Evolutionary conservation across 1,140 invertebrate genomes (phyloP), one percentile per base, ranked within the genome.

Genomic region (Eubasilissa regina): DNA sequence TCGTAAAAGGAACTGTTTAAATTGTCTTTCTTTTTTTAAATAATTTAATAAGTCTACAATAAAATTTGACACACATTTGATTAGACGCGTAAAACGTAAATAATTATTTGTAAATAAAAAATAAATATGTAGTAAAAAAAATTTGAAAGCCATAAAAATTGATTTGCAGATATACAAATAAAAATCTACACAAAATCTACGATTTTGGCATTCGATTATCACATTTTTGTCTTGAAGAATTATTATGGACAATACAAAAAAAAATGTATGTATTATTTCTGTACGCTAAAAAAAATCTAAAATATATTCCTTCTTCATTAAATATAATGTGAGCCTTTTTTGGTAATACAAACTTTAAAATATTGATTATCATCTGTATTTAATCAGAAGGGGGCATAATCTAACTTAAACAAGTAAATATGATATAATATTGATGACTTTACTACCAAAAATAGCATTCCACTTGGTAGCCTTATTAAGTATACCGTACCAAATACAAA

Each of bases 181-280:
- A 11, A 73, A 55, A 4, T 43, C 19, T 53, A 73, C 70, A 56
- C 70, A 73, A 73, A 73, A 73, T 73, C 70, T 73, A 73, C 70
- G 77, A 53, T 76, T 73, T 73, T 73, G 70, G 70, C 80, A 78
- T 75, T 81, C 35, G 56, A 79, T 76, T 81, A 81, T 81, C 80
- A 81, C 80, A 81, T 75, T 76, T 76, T 75, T 56, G 77, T 81
- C 70, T 78, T 78, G 75, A 62, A 73, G 68, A 17, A 58, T 17
- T 55, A 60, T 13, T 43, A 55, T 12, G 55, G 44, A 48, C 11
- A 58, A 21, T 35, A 55, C 44, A 62, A 47, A 60, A 12, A 60
- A 7, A 62, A 55, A 75, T 48, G 56, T 60, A 75, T 60, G 7
- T 73, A 35, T 35, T n/a, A 35, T 35, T 48, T 15, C 51, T 15